Evolutionary conservation across 2,797 vertebrate species (phyloP), one percentile per base, ranked within the genome.

Genomic region (Alfaro cultratus): DNA sequence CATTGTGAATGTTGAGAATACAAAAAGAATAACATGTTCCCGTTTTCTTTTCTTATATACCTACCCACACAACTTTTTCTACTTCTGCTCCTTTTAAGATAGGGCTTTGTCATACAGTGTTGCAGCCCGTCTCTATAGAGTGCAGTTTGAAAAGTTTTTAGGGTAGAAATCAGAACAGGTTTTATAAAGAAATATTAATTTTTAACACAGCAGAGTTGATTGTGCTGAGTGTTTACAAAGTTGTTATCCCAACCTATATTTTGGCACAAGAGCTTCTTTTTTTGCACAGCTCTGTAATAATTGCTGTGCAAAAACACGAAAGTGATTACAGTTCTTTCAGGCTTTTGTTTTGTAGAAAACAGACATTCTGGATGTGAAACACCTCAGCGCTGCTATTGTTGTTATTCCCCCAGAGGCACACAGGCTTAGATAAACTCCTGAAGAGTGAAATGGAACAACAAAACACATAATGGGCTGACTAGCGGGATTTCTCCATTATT

Each of bases 1-100:
- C 79, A 74, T 88, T 83, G 79, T 71, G 88, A 90, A 80, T 89
- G 86, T 88, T 76, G 26, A 88, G 88, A 87, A 82, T 80, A 83
- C 82, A 88, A 84, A 86, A 86, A 47, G 78, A 91, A 86, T 75
- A 88, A 87, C 83, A 77, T 86, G 80, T 85, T 91, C 72, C 74
- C 46, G 41, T 91, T 92, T 90, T 83, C 83, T 88, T 77, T 91
- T 90, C 87, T 83, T 75, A 78, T 75, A 64, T 79, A 76, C 49
- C 85, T 80, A 76, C 90, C 89, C 89, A 87, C 89, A 87, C 89
- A 86, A 80, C 82, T 77, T 83, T 80, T 83, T 81, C 82, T 83
- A 34, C 74, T 80, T 60, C 39, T 0, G 73, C 77, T 75, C 73
- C 73, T 43, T 83, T 86, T 53, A 77, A 74, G 51, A 85, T 75